Conservation (phyloP, 1,140 invertebrate genomes). For the Steinernema khuongi region DNA sequence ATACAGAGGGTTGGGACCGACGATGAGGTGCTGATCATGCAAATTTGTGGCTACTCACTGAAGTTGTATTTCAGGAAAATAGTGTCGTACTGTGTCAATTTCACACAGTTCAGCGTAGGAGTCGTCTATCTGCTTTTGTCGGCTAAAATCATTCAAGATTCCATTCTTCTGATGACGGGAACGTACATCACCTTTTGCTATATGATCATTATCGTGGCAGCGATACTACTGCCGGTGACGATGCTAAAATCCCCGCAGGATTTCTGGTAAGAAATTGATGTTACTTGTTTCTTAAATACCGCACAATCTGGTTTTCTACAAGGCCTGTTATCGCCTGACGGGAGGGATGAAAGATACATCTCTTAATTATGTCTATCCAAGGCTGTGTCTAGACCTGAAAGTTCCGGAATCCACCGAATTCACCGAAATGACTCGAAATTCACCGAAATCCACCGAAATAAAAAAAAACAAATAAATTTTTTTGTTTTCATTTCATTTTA, state of each 20-base stretch:
- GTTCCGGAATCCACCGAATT: too few relatives aligned
- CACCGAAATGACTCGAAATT: too few relatives aligned
- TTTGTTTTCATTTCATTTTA: too few relatives aligned
- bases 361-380: too few relatives aligned
- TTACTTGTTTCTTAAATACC: conserved; percentile 15
- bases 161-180: conserved; percentile 62
- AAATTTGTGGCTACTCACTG: conserved; percentile 5
- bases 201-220: conserved; percentile 67
- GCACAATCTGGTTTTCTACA: conserved; percentile 16
- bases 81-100: conserved; percentile 48
- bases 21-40: conserved; percentile 63
- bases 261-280: conserved; percentile 65
- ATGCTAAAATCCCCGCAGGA: conserved; percentile 72
- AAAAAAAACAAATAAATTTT: conserved; percentile 3
- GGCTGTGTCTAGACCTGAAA: too few relatives aligned
- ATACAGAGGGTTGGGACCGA: conserved; percentile 65
- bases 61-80: conserved; percentile 40
- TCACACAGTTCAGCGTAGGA: conserved; percentile 55
- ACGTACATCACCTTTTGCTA: conserved; percentile 65
- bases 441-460: background rate
- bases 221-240: conserved; percentile 66
- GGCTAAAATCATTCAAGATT: conserved; percentile 66
- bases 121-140: conserved; percentile 65
- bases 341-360: background rate
- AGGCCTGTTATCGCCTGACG: background rate